Base-by-base conservation (phyloP, 2,113 vertebrate species). In the Zapornia atra region DNA sequence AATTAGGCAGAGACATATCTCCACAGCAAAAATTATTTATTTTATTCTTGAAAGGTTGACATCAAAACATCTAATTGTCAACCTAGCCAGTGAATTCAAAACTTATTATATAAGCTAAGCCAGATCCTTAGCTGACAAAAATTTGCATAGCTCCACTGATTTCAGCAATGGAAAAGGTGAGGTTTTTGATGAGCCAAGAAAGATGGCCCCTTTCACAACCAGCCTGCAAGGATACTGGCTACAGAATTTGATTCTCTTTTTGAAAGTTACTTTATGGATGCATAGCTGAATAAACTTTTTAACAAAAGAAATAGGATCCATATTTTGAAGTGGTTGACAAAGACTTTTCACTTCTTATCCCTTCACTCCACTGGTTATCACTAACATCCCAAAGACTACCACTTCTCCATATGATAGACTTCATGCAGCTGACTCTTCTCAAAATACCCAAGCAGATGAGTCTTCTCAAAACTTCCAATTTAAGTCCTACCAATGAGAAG, bases 31-130 rank as follows among this genome's bases (percentile, higher is more conserved):
- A 1, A 33, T 65, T 12, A 42, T 18, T 54, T 75, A 40, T 72
- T 91, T n/a, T 48, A 48, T 36, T 61, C 22, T 44, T 31, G 28
- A 38, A 87, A 73, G 15, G 29, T 5, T 94, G 61, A 66, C 71
- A 90, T 88, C 29, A 40, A 86, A 94, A 89, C 36, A 90, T 59
- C 82, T 79, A 38, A 86, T 60, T 96, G 34, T 50, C 77, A 89
- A 10, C 31, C 36, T 44, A 66, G 22, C 26, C 64, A 63, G 19
- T 34, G 56, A 96, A 92, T 1, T 8, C 18, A 77, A 86, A 90
- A 72, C 18, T 59, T 54, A 54, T 12, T 46, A 78, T 22, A 36
- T 44, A 59, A 86, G 15, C 28, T 63, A 63, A 86, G 38, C 25
- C 77, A 84, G 31, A 66, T 34, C 15, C 25, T 92, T 28, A 78